phyloP scores from a whole-genome alignment of 2,797 vertebrate species.

The Lithobates sylvaticus region DNA sequence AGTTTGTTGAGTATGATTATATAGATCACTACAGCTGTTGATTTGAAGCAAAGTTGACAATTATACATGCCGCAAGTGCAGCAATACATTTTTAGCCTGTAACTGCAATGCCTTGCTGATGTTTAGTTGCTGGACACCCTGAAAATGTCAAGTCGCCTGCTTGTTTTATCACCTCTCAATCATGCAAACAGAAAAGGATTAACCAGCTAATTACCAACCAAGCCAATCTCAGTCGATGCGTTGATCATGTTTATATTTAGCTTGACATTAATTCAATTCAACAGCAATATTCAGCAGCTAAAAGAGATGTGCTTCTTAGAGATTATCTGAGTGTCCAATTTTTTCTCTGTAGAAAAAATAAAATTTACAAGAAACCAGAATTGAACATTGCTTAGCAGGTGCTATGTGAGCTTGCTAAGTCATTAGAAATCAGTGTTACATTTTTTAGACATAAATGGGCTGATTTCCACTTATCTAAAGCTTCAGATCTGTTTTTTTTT shows the following conservation, averaged over 20 bases:
- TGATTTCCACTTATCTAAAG: not conserved
- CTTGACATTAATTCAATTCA: not conserved
- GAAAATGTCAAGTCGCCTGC: not conserved
- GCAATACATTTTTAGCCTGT: not conserved
- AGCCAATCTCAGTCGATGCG: not conserved
- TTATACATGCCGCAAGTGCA: not conserved
- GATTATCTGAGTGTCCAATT: not conserved
- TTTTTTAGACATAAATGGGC: not conserved
- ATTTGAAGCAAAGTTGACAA: not conserved
- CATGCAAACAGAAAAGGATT: constrained; percentile 9
- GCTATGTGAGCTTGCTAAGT: not conserved
- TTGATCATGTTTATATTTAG: constrained; percentile 3
- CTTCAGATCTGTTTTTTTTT: too few relatives aligned
- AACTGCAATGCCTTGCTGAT: not conserved
- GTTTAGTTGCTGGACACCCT: not conserved
- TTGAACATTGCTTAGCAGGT: not conserved
- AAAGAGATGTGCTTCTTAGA: not conserved
- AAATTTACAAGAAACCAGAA: too few relatives aligned
- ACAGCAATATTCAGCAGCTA: not conserved
- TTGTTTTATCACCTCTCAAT: not conserved
- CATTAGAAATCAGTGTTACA: not conserved
- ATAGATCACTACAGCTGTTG: not conserved
- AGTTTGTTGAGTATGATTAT: not conserved
- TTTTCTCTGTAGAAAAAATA: not conserved
- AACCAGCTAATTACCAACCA: not conserved